phyloP scores from a whole-genome alignment of 1,140 invertebrate species.

The Globodera rostochiensis region DNA sequence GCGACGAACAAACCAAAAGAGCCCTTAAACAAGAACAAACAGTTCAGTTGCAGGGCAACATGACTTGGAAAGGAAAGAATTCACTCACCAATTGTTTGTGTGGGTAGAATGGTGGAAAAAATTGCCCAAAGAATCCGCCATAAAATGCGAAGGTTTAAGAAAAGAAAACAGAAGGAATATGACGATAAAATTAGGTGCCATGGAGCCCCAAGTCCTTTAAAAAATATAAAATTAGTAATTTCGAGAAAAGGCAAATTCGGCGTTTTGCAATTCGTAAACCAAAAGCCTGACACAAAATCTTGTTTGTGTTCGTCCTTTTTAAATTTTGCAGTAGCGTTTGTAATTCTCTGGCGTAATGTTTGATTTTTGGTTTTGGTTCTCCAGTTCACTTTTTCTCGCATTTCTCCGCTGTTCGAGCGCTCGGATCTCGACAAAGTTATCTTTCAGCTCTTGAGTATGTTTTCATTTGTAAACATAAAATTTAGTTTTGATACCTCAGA shows the following conservation, averaged over 20 bases:
- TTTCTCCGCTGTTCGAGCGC: neutral
- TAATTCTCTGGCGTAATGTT: neutral
- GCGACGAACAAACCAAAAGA: constrained; percentile 92
- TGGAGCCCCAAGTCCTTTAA: neutral
- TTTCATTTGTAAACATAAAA: too few species aligned
- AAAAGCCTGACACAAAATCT: too few species aligned
- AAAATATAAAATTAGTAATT: too few species aligned
- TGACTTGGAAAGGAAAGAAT: neutral
- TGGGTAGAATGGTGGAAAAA: constrained; percentile 32
- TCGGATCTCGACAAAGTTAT: too few species aligned
- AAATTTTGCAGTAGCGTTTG: neutral
- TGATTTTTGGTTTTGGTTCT: constrained; percentile 7
- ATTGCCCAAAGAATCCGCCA: neutral
- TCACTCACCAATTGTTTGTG: constrained; percentile 29
- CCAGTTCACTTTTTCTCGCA: neutral
- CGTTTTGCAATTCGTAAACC: too few species aligned
- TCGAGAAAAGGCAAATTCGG: too few species aligned
- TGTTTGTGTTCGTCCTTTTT: neutral
- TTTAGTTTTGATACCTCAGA: neutral
- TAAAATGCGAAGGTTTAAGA: neutral
- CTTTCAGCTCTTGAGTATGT: too few species aligned
- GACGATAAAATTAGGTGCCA: neutral
- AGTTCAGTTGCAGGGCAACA: neutral
- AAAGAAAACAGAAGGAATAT: neutral
- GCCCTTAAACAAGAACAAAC: constrained; percentile 73